These are phyloP conservation scores for Sogatella furcifera DNA, from an alignment of 1,140 invertebrate genomes.

Conservation along the genomic window DNA sequence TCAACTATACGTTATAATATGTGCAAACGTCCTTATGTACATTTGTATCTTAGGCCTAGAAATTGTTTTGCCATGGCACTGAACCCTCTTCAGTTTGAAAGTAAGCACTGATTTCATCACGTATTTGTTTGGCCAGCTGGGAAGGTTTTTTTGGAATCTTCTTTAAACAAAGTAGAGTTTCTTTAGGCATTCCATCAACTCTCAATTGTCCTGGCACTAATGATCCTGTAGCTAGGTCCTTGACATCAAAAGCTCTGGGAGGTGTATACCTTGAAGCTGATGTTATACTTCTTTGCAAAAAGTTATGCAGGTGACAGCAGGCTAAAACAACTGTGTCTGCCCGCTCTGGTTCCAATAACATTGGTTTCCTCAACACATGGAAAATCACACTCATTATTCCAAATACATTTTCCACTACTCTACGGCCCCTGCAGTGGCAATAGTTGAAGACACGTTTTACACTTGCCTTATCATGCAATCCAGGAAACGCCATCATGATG, in stretches of 20 bases:
- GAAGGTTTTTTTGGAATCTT: slow-evolving; percentile 9
- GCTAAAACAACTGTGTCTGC: slow-evolving; percentile 17
- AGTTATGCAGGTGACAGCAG: slow-evolving; percentile 28
- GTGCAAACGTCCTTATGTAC: no score
- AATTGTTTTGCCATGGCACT: slow-evolving; percentile 12
- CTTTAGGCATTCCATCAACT: slow-evolving; percentile 7
- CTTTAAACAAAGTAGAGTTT: slow-evolving; percentile 9
- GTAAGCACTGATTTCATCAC: slow-evolving; percentile 7
- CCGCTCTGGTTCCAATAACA: slow-evolving; percentile 8
- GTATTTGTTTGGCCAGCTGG: slow-evolving; percentile 4
- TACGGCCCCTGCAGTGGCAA: slow-evolving; percentile 18
- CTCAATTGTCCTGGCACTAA: slow-evolving; percentile 9
- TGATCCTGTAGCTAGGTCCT: slow-evolving; percentile 14
- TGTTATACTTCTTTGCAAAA: slow-evolving; percentile 25
- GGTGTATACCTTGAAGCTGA: slow-evolving; percentile 18
- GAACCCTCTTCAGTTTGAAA: slow-evolving; percentile 10
- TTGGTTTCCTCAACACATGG: slow-evolving; percentile 10
- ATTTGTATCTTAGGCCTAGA: slow-evolving; percentile 1
- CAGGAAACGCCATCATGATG: slow-evolving; percentile 30
- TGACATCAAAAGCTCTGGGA: slow-evolving; percentile 20
- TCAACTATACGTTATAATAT: no score
- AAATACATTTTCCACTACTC: slow-evolving; percentile 33
- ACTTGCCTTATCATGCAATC: slow-evolving; percentile 8
- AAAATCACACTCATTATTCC: slow-evolving; percentile 23
- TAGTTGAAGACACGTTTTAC: slow-evolving; percentile 29